Evolutionary conservation across 1,140 invertebrate genomes (phyloP).

Genomic region (Drosophila jambulina): DNA sequence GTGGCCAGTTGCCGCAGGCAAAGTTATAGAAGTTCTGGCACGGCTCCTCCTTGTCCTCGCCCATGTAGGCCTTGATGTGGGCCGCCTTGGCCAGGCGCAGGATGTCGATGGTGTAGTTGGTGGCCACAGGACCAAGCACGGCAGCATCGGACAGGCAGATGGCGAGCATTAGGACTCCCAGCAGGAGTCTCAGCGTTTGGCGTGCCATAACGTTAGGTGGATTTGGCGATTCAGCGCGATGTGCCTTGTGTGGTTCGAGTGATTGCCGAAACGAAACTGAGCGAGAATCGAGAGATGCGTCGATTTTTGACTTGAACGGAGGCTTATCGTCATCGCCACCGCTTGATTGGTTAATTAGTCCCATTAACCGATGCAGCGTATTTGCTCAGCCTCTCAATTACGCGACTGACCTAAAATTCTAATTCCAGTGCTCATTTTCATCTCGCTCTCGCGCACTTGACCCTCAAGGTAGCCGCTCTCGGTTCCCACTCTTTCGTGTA

Average conservation of each 20-base stretch:
- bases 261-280: slow-evolving; percentile 69
- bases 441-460: slow-evolving; percentile 55
- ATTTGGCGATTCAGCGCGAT: not conserved
- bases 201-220: not conserved
- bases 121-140: slow-evolving; percentile 36
- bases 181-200: slow-evolving; percentile 22
- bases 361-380: slow-evolving; percentile 71
- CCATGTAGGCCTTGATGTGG: slow-evolving; percentile 92
- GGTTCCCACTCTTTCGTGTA: slow-evolving; percentile 7
- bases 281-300: slow-evolving; percentile 66
- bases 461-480: slow-evolving; percentile 65
- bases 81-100: slow-evolving; percentile 83
- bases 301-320: slow-evolving; percentile 74
- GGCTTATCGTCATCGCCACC: slow-evolving; percentile 59
- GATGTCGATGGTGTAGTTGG: slow-evolving; percentile 74
- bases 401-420: slow-evolving; percentile 71
- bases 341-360: slow-evolving; percentile 80
- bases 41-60: slow-evolving; percentile 88
- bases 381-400: slow-evolving; percentile 61
- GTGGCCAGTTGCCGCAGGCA: slow-evolving; percentile 87
- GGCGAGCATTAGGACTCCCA: slow-evolving; percentile 29
- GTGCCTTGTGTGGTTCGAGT: slow-evolving; percentile 34
- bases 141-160: not conserved
- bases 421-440: slow-evolving; percentile 44
- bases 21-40: slow-evolving; percentile 95